Percentiles rank a stretch among this genome's conserved stretches.
Conservation (phyloP, 2,113 vertebrate species). For the Leptocoma aspasia region DNA sequence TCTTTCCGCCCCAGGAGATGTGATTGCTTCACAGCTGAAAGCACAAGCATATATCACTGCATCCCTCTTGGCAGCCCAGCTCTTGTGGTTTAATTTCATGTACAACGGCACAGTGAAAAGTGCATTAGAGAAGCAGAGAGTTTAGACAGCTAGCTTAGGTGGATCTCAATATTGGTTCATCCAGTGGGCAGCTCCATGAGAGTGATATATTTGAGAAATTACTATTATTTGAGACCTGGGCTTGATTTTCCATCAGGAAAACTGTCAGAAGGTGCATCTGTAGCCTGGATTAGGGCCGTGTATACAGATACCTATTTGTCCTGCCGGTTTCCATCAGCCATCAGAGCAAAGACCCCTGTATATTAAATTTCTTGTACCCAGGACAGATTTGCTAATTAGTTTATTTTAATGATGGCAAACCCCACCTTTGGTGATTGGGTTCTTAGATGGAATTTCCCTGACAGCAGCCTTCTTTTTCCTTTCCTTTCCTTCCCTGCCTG, state of each 20-base stretch:
- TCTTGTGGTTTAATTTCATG: background rate
- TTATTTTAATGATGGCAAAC: background rate
- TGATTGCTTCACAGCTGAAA: constrained; percentile 1
- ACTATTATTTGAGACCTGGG: background rate
- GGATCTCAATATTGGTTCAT: background rate
- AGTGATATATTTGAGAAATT: background rate
- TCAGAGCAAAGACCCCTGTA: background rate
- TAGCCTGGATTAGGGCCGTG: background rate
- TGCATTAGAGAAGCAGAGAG: background rate
- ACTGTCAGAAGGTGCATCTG: background rate
- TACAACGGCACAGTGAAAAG: background rate
- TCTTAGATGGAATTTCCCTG: background rate
- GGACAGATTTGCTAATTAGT: background rate
- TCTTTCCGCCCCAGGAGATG: background rate
- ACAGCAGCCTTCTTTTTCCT: background rate
- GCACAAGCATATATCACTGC: background rate
- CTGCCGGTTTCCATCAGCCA: background rate
- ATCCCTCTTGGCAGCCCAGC: background rate
- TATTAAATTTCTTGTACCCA: background rate
- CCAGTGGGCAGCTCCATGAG: background rate
- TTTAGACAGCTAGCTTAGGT: background rate
- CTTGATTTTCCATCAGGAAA: background rate
- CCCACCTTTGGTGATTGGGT: background rate
- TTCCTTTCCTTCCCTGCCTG: too few species aligned
- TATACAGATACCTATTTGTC: background rate